These are phyloP conservation scores for Drosophila truncata DNA, from an alignment of 1,140 invertebrate species.

Conservation along the genomic window DNA sequence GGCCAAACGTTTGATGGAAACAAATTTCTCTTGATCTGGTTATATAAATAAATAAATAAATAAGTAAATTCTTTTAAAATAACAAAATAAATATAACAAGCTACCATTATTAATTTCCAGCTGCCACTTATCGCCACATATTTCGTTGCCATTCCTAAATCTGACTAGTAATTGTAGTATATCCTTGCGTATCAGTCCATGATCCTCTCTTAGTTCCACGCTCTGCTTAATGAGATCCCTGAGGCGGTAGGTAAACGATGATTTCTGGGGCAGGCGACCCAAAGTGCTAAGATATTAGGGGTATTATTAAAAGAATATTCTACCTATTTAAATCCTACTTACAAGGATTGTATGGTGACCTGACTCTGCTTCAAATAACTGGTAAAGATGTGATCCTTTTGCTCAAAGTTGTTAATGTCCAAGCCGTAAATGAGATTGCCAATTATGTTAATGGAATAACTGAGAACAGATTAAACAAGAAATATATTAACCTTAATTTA, in stretches of 20 bases:
- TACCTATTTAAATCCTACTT: conserved; percentile 9
- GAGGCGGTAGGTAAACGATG: conserved; percentile 71
- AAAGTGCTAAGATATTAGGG: conserved; percentile 48
- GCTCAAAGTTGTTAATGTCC: conserved; percentile 73
- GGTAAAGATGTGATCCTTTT: conserved; percentile 67
- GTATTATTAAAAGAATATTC: background rate
- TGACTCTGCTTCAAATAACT: conserved; percentile 48
- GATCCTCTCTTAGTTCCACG: conserved; percentile 64
- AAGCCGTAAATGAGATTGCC: conserved; percentile 75
- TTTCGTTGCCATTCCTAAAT: conserved; percentile 76
- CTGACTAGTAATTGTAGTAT: conserved; percentile 74
- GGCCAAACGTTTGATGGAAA: conserved; percentile 67
- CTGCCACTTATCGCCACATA: conserved; percentile 62
- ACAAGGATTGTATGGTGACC: conserved; percentile 65
- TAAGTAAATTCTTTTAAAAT: too few species aligned
- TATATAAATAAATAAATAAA: background rate
- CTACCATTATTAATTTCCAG: conserved; percentile 60
- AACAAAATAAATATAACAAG: accelerated
- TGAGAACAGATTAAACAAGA: background rate
- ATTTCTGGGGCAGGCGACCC: conserved; percentile 62
- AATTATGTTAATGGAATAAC: conserved; percentile 74
- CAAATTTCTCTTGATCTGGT: conserved; percentile 70
- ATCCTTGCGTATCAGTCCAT: conserved; percentile 71
- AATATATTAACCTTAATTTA: too few species aligned
- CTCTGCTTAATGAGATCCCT: conserved; percentile 63